A percentile compares a stretch with the other conserved stretches of the same genome.
phyloP scores from a whole-genome alignment of 2,797 vertebrate genomes.

The Silurus aristotelis region DNA sequence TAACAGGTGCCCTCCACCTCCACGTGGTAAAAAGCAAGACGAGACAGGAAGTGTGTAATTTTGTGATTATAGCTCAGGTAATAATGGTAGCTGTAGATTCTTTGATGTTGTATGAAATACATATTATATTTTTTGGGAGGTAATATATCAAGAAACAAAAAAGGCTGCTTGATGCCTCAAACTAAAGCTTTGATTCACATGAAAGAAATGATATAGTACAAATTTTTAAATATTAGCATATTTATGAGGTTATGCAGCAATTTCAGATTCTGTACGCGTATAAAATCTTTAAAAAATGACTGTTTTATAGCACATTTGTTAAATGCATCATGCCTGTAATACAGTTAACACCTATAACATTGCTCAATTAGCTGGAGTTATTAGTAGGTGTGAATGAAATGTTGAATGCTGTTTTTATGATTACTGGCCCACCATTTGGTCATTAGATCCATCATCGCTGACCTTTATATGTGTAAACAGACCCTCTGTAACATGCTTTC shows the following conservation, averaged over 20 bases:
- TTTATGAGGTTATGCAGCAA: not conserved
- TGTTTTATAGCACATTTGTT: not conserved
- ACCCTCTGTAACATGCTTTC: not conserved
- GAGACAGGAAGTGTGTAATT: conserved; percentile 41
- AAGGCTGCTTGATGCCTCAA: not conserved
- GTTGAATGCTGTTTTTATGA: not conserved
- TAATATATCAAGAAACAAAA: not conserved
- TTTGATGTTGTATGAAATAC: conserved; percentile 32
- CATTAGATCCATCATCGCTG: not conserved
- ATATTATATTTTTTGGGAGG: conserved; percentile 5
- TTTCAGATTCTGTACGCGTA: not conserved
- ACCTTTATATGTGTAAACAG: conserved; percentile 26
- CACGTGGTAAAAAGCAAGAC: conserved; percentile 18
- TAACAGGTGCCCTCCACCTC: conserved; percentile 15
- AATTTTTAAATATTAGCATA: not conserved
- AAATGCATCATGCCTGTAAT: not conserved
- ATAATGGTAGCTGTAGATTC: conserved; percentile 22
- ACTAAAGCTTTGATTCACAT: not conserved
- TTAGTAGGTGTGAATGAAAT: conserved; percentile 9
- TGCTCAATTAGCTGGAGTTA: not conserved
- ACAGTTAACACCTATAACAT: not conserved
- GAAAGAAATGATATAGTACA: not conserved
- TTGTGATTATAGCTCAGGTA: conserved; percentile 33
- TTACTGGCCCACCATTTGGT: not conserved
- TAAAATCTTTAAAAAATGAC: not conserved